These are phyloP conservation scores for Pollicipes pollicipes DNA, from an alignment of 1,140 invertebrate genomes.

Conservation along the genomic window DNA sequence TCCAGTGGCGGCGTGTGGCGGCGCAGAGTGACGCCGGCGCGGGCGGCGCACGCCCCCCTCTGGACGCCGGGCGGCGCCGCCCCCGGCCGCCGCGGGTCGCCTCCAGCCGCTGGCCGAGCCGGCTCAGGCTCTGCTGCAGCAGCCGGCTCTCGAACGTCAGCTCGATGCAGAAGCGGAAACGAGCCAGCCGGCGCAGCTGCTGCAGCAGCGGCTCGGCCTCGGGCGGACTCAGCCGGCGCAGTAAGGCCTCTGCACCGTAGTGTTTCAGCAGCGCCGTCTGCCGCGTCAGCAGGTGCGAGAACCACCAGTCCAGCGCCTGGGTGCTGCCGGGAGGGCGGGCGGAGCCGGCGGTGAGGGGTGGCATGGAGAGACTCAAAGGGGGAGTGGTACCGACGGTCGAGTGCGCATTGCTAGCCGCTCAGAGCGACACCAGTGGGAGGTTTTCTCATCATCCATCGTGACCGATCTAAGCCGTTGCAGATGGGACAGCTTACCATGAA, in stretches of 20 bases:
- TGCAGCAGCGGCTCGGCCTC: background rate
- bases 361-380: no score
- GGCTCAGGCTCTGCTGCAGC: background rate
- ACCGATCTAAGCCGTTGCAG: no score
- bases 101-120: background rate
- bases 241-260: slow-evolving; percentile 49
- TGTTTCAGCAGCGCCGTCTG: slow-evolving; percentile 64
- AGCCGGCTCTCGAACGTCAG: background rate
- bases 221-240: slow-evolving; percentile 20
- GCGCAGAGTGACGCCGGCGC: background rate
- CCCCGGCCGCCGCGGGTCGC: no score
- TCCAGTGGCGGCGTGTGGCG: background rate
- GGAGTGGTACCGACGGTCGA: no score
- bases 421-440: no score
- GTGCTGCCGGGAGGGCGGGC: slow-evolving; percentile 32
- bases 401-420: no score
- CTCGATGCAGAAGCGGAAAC: background rate
- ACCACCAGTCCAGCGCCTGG: slow-evolving; percentile 63
- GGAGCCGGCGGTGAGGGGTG: no score
- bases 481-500: no score
- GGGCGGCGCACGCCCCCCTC: no score
- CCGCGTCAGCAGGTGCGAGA: slow-evolving; percentile 57
- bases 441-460: no score
- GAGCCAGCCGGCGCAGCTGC: background rate
- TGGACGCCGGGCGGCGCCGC: no score